Conservation (phyloP, 1,140 invertebrate species). For the Battus philenor region DNA sequence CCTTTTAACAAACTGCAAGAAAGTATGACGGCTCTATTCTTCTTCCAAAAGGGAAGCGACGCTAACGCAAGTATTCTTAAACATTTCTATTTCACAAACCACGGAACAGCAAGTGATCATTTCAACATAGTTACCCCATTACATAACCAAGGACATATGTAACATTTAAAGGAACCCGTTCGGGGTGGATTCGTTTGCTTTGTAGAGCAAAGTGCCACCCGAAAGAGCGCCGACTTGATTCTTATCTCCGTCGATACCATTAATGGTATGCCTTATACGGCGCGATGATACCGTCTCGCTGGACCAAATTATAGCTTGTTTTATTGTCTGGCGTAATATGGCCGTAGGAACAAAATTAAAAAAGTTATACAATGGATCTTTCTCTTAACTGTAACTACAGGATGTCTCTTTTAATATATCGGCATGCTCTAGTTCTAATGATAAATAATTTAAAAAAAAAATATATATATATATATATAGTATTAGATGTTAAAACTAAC, state of each 20-base stretch:
- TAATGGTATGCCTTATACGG: conserved; percentile 46
- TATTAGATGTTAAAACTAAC: conserved; percentile 1
- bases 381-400: conserved; percentile 16
- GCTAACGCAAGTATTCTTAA: too few relatives aligned
- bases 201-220: conserved; percentile 17
- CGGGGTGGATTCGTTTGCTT: conserved; percentile 25
- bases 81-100: too few relatives aligned
- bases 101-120: too few relatives aligned
- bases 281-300: conserved; percentile 23
- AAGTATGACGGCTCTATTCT: too few relatives aligned
- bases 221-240: conserved; percentile 23
- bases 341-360: conserved; percentile 20
- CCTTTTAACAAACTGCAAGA: too few relatives aligned
- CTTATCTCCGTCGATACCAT: conserved; percentile 37
- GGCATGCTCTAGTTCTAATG: too few relatives aligned
- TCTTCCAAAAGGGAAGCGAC: too few relatives aligned
- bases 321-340: conserved; percentile 33
- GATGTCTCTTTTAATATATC: conserved; percentile 3
- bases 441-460: background rate
- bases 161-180: conserved; percentile 6
- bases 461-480: background rate
- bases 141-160: too few relatives aligned
- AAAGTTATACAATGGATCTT: conserved; percentile 20
- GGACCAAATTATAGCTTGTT: conserved; percentile 30
- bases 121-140: too few relatives aligned